Evolutionary conservation across 1,140 invertebrate genomes (phyloP).

Genomic region (Charaxes varanes): DNA sequence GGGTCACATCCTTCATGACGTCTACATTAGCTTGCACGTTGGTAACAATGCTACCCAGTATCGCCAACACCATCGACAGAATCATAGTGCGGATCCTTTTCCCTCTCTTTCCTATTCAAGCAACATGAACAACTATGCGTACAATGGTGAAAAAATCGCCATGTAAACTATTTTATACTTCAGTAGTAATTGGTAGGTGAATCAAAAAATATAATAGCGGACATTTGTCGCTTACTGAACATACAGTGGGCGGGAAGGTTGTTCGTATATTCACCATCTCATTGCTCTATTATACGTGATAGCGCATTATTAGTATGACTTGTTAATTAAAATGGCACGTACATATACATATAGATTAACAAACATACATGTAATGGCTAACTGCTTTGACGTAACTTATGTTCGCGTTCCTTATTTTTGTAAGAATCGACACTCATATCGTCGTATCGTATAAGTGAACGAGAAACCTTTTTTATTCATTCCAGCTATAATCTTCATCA

Average conservation of each 20-base stretch:
- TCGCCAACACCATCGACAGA: background rate
- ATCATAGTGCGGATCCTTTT: background rate
- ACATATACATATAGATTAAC: too few species aligned
- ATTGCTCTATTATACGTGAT: background rate
- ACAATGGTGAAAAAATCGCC: constrained; percentile 1
- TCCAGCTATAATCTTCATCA: too few species aligned
- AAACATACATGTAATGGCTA: too few species aligned
- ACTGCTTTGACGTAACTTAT: too few species aligned
- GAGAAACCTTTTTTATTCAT: too few species aligned
- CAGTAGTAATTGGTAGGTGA: constrained; percentile 4
- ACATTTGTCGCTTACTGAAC: constrained; percentile 3
- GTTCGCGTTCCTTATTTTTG: too few species aligned
- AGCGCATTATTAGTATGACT: constrained; percentile 1
- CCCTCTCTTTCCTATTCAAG: background rate
- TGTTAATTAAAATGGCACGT: too few species aligned
- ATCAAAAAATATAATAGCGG: background rate
- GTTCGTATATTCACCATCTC: too few species aligned
- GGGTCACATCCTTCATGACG: constrained; percentile 60
- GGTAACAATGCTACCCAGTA: constrained; percentile 6
- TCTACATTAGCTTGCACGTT: constrained; percentile 23
- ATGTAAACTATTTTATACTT: constrained; percentile 2
- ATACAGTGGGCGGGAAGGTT: constrained; percentile 10
- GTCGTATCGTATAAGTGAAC: too few species aligned
- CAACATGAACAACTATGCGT: background rate
- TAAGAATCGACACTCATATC: too few species aligned